Conservation (phyloP, 1,140 invertebrate species). For the Homarus americanus region DNA sequence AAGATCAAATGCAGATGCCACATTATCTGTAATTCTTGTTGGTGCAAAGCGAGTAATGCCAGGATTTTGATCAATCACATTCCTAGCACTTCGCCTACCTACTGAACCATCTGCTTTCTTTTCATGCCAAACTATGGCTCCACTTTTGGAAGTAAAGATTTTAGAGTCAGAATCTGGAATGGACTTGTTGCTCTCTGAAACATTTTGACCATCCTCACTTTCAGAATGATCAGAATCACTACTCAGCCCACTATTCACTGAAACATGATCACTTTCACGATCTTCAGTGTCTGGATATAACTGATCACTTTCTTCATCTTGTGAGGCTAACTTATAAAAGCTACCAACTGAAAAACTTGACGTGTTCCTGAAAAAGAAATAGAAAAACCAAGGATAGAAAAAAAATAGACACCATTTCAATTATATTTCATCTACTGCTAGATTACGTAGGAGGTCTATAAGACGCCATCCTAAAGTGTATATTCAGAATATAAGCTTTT, state of each 20-base stretch:
- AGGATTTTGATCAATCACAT: slow-evolving; percentile 14
- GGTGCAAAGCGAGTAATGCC: not conserved
- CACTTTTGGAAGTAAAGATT: not conserved
- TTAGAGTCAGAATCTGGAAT: not conserved
- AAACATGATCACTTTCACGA: not conserved
- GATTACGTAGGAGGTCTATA: no score
- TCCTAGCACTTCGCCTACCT: slow-evolving; percentile 1
- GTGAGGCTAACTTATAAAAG: not conserved
- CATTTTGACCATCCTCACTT: no score
- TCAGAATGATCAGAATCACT: not conserved
- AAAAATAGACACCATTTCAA: no score
- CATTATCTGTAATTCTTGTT: not conserved
- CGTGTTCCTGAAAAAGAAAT: no score
- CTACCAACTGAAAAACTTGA: slow-evolving; percentile 5
- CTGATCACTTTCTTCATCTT: slow-evolving; percentile 10
- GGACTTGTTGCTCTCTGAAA: no score
- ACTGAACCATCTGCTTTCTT: not conserved
- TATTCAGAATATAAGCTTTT: no score
- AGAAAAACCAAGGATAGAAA: no score
- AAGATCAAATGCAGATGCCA: slow-evolving; percentile 13
- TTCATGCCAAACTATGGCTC: not conserved
- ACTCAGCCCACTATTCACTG: not conserved
- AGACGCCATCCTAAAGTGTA: no score
- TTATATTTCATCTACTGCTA: no score
- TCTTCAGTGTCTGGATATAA: not conserved